Evolutionary conservation across 2,113 vertebrate genomes (phyloP).

Genomic region (Lathamus discolor): DNA sequence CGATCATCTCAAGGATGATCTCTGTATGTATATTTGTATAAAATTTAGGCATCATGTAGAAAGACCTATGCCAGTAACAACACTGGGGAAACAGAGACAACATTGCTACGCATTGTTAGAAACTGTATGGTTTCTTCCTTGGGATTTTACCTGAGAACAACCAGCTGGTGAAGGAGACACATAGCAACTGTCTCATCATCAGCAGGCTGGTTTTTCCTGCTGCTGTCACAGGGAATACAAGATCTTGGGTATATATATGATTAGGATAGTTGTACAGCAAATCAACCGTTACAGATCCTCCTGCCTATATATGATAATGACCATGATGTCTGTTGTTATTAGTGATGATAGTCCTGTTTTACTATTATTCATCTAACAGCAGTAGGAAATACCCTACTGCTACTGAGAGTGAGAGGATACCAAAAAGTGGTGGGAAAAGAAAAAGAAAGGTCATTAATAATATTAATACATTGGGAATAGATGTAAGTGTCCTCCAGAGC

Average conservation of each 20-base stretch:
- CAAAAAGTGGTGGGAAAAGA: not conserved
- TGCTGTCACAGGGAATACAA: not conserved
- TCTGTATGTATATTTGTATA: accelerated
- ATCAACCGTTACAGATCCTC: not conserved
- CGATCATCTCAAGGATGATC: not conserved
- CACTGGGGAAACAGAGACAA: not conserved
- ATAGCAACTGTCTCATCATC: no score
- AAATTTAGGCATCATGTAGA: not conserved
- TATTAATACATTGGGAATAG: not conserved
- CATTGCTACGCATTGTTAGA: not conserved
- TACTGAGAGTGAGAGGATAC: not conserved
- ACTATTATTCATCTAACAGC: not conserved
- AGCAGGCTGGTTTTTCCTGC: not conserved
- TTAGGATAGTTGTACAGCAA: not conserved
- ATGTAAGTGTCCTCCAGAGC: not conserved
- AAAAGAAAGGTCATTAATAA: not conserved
- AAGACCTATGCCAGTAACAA: not conserved
- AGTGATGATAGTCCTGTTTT: not conserved
- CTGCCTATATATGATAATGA: not conserved
- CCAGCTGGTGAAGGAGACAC: not conserved
- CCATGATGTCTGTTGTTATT: not conserved
- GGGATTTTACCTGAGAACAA: not conserved
- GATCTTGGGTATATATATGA: not conserved
- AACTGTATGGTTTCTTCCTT: not conserved
- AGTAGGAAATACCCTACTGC: not conserved